phyloP scores from a whole-genome alignment of 2,888 invertebrate genomes.

The Apamea epomidion region DNA sequence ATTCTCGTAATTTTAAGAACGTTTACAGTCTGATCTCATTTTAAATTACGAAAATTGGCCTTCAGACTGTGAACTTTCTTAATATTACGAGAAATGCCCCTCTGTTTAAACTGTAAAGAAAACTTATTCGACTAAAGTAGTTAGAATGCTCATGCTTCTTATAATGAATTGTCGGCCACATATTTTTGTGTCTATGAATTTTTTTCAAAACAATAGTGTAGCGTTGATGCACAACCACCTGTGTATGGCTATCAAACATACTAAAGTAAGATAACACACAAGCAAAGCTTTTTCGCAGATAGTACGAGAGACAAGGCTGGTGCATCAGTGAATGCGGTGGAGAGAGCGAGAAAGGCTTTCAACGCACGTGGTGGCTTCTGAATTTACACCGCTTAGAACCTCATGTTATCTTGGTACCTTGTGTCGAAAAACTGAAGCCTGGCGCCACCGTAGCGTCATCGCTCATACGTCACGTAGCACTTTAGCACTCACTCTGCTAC shows the following conservation, averaged over 20 bases:
- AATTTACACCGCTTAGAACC: background rate
- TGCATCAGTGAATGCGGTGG: background rate
- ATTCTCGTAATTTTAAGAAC: too few species aligned
- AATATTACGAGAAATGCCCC: too few species aligned
- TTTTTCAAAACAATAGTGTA: background rate
- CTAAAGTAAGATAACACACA: background rate
- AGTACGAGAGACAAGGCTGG: conserved; percentile 5
- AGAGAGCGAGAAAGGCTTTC: conserved; percentile 14
- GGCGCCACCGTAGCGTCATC: conserved; percentile 30
- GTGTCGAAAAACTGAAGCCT: conserved; percentile 17
- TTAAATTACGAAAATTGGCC: too few species aligned
- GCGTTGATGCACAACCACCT: background rate
- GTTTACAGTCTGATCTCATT: too few species aligned
- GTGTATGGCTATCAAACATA: background rate
- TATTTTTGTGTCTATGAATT: background rate
- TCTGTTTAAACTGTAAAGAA: background rate
- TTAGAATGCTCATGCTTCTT: background rate
- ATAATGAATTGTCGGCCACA: background rate
- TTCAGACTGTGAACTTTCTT: too few species aligned
- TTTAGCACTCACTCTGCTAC: background rate
- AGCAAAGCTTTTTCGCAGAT: background rate
- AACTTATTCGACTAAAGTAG: background rate
- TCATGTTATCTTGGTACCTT: conserved; percentile 28
- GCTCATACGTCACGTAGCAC: conserved; percentile 25
- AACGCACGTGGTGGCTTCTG: background rate